phyloP scores from a whole-genome alignment of 2,113 vertebrate species.

The Deroptyus accipitrinus region DNA sequence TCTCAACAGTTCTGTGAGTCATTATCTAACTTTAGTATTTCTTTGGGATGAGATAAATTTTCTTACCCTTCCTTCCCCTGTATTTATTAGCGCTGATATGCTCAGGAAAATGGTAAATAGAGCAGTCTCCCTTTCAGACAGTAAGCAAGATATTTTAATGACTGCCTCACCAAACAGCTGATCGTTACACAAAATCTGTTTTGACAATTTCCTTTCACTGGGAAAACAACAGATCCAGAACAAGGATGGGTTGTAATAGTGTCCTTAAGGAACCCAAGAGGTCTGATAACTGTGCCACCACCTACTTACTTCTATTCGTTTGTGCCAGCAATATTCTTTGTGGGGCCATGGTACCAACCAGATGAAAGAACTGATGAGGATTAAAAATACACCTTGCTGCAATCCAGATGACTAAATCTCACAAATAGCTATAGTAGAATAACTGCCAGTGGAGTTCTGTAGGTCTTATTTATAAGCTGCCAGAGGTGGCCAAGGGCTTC shows the following conservation, averaged over 20 bases:
- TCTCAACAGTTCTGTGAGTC: background rate
- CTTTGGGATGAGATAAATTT: background rate
- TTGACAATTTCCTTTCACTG: background rate
- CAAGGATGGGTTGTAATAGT: background rate
- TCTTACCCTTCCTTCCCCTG: background rate
- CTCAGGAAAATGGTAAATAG: background rate
- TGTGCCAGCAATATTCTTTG: background rate
- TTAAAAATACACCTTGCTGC: background rate
- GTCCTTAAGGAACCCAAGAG: background rate
- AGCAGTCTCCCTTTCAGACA: background rate
- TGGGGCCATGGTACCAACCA: background rate
- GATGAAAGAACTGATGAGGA: background rate
- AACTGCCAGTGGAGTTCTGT: background rate
- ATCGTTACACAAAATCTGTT: background rate
- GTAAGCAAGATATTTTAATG: background rate
- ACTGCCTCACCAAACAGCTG: background rate
- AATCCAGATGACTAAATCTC: background rate
- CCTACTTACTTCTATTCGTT: background rate
- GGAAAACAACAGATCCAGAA: background rate
- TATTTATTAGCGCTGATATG: background rate
- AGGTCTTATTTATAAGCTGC: background rate
- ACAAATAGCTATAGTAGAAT: background rate
- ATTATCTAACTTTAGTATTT: background rate
- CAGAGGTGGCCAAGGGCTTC: background rate
- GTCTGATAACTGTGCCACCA: background rate